Percentiles rank a stretch among this genome's conserved stretches.
These are phyloP conservation scores for Ganaspis sp. DNA, from an alignment of 1,140 invertebrate species.

Conservation along the genomic window DNA sequence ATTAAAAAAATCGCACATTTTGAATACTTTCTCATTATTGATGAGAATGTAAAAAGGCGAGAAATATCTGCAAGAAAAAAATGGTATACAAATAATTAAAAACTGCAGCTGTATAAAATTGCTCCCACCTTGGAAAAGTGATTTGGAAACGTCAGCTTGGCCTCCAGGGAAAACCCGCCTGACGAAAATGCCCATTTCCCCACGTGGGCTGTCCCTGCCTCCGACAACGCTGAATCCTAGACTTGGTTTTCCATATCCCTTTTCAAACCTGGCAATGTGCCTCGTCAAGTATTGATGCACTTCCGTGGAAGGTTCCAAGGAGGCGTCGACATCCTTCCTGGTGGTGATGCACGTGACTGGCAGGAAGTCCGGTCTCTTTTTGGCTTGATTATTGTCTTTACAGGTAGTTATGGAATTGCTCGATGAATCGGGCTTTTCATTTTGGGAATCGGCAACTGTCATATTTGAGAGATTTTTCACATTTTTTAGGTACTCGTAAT, in stretches of 20 bases:
- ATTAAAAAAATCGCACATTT: too few species aligned
- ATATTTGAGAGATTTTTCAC: slow-evolving; percentile 66
- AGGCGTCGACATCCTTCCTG: slow-evolving; percentile 50
- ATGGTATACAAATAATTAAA: background rate
- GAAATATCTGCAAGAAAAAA: too few species aligned
- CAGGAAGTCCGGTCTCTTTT: slow-evolving; percentile 69
- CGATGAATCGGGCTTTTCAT: slow-evolving; percentile 37
- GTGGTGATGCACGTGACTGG: slow-evolving; percentile 59
- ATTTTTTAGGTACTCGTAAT: slow-evolving; percentile 67
- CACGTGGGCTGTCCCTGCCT: slow-evolving; percentile 83
- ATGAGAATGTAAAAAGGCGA: too few species aligned
- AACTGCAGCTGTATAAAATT: background rate
- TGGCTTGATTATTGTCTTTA: slow-evolving; percentile 41
- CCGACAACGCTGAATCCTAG: slow-evolving; percentile 87
- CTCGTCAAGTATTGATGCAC: slow-evolving; percentile 75
- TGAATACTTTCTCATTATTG: too few species aligned
- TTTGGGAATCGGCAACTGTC: slow-evolving; percentile 55
- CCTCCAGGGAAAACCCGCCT: slow-evolving; percentile 84
- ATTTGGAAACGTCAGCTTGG: slow-evolving; percentile 82
- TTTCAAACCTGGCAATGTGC: slow-evolving; percentile 78
- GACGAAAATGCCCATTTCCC: slow-evolving; percentile 85
- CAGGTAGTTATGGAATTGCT: slow-evolving; percentile 41
- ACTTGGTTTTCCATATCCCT: slow-evolving; percentile 81
- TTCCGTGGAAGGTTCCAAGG: slow-evolving; percentile 69
- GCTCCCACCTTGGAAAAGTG: slow-evolving; percentile 82